Evolutionary conservation across 2,113 vertebrate genomes (phyloP).

Genomic region (Cathartes aura): DNA sequence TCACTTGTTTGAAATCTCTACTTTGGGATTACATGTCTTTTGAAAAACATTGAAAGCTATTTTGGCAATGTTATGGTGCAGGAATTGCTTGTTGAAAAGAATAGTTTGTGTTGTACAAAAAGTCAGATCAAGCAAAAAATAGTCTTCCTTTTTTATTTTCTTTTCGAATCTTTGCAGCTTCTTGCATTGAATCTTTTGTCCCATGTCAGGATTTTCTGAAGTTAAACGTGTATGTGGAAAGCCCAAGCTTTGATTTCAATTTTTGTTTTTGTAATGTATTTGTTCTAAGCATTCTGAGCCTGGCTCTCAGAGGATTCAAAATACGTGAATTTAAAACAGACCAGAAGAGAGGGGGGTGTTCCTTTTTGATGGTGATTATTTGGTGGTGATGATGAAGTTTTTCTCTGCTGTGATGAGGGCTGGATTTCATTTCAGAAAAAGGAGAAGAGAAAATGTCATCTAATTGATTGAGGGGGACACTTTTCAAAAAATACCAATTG

Average conservation of each 20-base stretch:
- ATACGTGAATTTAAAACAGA: neutral
- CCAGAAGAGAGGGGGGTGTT: neutral
- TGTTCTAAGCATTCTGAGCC: neutral
- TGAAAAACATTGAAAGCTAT: neutral
- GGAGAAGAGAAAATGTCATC: neutral
- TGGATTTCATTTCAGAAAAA: neutral
- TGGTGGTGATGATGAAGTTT: neutral
- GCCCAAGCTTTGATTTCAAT: neutral
- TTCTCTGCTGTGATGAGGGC: neutral
- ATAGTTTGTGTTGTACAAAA: neutral
- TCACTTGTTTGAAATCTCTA: neutral
- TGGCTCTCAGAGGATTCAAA: neutral
- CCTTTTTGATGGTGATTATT: neutral
- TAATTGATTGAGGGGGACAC: neutral
- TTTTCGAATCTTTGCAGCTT: neutral
- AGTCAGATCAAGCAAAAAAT: neutral
- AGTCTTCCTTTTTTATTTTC: neutral
- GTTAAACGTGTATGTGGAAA: neutral
- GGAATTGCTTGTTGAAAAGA: neutral
- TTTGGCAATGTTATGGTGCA: neutral
- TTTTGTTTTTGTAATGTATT: neutral
- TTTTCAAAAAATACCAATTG: neutral
- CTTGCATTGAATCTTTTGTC: neutral
- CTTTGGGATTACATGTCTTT: neutral
- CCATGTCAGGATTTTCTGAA: neutral